A percentile compares a stretch with the other conserved stretches of the same genome.
Evolutionary conservation across 2,888 invertebrate genomes (phyloP).

Genomic region (Latrodectus hesperus): DNA sequence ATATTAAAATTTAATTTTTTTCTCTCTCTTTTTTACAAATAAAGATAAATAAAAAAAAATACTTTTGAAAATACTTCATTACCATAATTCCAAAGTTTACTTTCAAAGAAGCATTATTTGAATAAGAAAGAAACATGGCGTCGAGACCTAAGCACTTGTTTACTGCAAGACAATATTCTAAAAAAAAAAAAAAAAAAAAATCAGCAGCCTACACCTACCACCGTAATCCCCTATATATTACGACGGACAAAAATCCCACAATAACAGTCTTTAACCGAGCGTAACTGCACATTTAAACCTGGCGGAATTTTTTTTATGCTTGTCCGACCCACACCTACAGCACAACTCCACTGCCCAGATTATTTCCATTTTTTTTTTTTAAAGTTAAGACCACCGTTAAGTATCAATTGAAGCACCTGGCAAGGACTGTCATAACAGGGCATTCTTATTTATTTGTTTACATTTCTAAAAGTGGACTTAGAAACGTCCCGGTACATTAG

Average conservation of each 20-base stretch:
- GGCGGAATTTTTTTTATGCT: background rate
- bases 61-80: no score
- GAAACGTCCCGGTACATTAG: conserved; percentile 7
- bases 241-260: background rate
- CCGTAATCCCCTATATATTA: no score
- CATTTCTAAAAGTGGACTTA: background rate
- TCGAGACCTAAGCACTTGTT: no score
- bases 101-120: no score
- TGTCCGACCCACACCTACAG: background rate
- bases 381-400: conserved; percentile 27
- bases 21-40: no score
- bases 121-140: no score
- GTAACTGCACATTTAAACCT: background rate
- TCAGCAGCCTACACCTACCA: no score
- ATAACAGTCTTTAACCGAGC: background rate
- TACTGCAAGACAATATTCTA: no score
- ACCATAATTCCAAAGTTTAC: no score
- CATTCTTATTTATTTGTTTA: conserved; percentile 59
- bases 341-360: background rate
- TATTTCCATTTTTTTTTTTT: background rate
- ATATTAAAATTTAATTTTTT: no score
- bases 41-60: no score
- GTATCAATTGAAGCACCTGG: conserved; percentile 28
- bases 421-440: conserved; percentile 25
- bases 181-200: no score